Evolutionary conservation across 2,797 vertebrate species (phyloP).

Genomic region (Xenentodon cancila): DNA sequence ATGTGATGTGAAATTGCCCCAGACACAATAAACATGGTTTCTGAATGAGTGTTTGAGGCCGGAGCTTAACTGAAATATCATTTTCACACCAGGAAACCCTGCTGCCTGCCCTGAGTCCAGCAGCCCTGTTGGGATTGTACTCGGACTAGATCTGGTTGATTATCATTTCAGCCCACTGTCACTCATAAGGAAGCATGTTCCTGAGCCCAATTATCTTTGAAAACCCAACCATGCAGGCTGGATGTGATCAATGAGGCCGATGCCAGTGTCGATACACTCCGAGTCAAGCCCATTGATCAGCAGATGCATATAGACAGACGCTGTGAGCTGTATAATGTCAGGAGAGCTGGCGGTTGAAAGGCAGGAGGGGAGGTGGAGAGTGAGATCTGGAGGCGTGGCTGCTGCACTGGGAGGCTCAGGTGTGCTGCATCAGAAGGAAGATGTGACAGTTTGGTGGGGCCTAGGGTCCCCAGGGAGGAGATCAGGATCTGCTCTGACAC

Average conservation of each 20-base stretch:
- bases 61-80: constrained; percentile 47
- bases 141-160: constrained; percentile 77
- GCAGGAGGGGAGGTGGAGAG: constrained; percentile 47
- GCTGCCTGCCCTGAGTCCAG: constrained; percentile 61
- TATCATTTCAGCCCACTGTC: constrained; percentile 80
- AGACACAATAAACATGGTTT: constrained; percentile 42
- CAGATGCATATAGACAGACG: constrained; percentile 86
- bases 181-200: constrained; percentile 77
- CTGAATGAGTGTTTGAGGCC: constrained; percentile 43
- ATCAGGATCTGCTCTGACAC: constrained; percentile 87
- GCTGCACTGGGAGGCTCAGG: constrained; percentile 81
- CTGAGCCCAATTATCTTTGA: constrained; percentile 91
- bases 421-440: constrained; percentile 89
- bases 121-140: constrained; percentile 64
- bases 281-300: constrained; percentile 91
- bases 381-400: constrained; percentile 39
- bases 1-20: not conserved
- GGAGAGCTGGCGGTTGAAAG: constrained; percentile 68
- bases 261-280: constrained; percentile 88
- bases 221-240: constrained; percentile 86
- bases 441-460: constrained; percentile 87
- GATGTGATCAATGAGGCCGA: constrained; percentile 92
- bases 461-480: constrained; percentile 76
- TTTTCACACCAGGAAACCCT: constrained; percentile 62
- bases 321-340: constrained; percentile 93